Base-by-base conservation (phyloP, 2,888 invertebrate species). In the Calameuta filiformis region DNA sequence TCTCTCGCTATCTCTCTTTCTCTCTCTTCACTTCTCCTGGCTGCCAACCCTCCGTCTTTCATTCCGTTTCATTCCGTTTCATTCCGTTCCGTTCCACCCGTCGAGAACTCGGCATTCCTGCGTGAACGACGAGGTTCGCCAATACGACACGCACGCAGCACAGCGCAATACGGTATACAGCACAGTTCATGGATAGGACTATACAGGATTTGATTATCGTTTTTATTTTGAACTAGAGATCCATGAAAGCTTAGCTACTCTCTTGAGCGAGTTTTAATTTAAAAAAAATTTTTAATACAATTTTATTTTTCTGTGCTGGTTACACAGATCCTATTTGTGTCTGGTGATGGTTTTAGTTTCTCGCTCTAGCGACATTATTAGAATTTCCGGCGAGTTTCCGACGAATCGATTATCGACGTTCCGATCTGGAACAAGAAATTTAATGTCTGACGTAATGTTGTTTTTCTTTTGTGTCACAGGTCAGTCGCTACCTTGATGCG, bases 401-500 rank as follows among this genome's bases (percentile, higher is more conserved):
- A 15, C 6, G 15, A 73, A n/a, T 76, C 15, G n/a, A 30, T 35
- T 77, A 75, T 33, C 30, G 56, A 9, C 6, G 12, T 23, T 4
- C n/a, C 1, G 6, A 56, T 56, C 9, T 23, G 9, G 15, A 9
- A 56, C 23, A 56, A 56, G 1, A 34, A n/a, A 56, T 75, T 34
- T 69, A 35, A 30, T 34, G 76, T 69, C 34, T 34, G 56, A 56
- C 56, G 23, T 40, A 40, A 40, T 40, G 40, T 56, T 23, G 56
- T 23, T 74, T 68, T 35, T 30, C 35, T 11, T 11, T 78, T 35
- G 76, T 40, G 37, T 83, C 84, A 0, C 87, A 93, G 92, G 93
- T 94, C 77, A 91, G 93, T 77, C 91, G 93, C 68, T 94, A 94
- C 85, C 89, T 94, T 83, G 94, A 94, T 82, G 94, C 94, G 0